phyloP scores from a whole-genome alignment of 2,797 vertebrate genomes.

The Schizothorax lantsangensis region DNA sequence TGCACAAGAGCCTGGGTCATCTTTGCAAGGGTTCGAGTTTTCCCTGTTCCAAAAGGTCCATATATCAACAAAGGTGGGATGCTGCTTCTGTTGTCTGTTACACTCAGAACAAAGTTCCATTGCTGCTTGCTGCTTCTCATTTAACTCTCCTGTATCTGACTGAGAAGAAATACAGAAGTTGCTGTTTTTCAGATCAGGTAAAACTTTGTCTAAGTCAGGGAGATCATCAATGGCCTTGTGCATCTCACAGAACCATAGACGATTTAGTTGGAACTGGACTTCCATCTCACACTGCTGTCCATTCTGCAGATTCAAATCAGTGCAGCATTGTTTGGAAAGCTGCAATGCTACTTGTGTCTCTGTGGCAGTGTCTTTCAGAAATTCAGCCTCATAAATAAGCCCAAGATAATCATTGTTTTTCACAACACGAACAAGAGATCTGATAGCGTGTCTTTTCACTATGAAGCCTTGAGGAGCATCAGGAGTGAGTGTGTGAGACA shows the following conservation, averaged over 20 bases:
- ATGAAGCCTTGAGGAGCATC: slow-evolving; percentile 85
- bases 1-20: slow-evolving; percentile 82
- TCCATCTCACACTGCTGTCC: slow-evolving; percentile 75
- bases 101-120: too few relatives aligned
- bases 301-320: slow-evolving; percentile 74
- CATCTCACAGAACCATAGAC: slow-evolving; percentile 81
- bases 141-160: too few relatives aligned
- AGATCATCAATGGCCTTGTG: slow-evolving; percentile 86
- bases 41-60: too few relatives aligned
- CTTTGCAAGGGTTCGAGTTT: slow-evolving; percentile 64
- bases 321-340: slow-evolving; percentile 81
- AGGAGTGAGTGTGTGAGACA: slow-evolving; percentile 76
- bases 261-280: slow-evolving; percentile 89
- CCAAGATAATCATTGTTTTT: slow-evolving; percentile 61
- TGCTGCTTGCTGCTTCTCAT: too few relatives aligned
- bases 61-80: too few relatives aligned
- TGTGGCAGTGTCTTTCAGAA: slow-evolving; percentile 72
- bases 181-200: slow-evolving; percentile 82
- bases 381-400: slow-evolving; percentile 81
- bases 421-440: slow-evolving; percentile 75
- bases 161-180: slow-evolving; percentile 67
- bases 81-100: too few relatives aligned
- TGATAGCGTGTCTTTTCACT: slow-evolving; percentile 79
- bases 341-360: slow-evolving; percentile 78
- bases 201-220: slow-evolving; percentile 73